Base-by-base conservation (phyloP, 2,113 vertebrate genomes). In the Mesembrinibis cayennensis region DNA sequence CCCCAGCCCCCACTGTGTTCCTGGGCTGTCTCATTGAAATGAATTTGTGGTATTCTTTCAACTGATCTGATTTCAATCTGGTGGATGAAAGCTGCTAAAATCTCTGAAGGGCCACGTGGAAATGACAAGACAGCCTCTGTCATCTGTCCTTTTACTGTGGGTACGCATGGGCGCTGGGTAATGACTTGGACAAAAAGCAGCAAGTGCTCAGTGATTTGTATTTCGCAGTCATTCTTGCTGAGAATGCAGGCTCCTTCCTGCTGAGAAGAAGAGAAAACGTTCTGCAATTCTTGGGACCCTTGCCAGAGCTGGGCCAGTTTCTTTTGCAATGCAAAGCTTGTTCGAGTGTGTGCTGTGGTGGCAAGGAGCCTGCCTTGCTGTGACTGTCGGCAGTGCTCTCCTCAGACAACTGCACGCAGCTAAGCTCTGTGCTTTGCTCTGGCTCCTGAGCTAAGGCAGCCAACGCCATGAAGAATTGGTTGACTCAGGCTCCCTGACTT, bases 381-480 rank as follows among this genome's bases (percentile, higher is more conserved):
- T 15, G 38, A 22, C 66, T 38, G 38, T 62, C 72, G 52, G 47
- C 58, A n/a, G 36, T 4, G 22, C 22, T 36, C 29, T 71, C 25
- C 65, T 66, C 11, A 29, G 66, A 10, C 47, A 47, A 27, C 44
- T 49, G 66, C 56, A 49, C 2, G 7, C 15, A 40, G 56, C 25
- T 32, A 36, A 78, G 52, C 42, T 38, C 67, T 45, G 80, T 82
- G 86, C 61, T 80, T 50, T 72, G 34, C 66, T 83, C n/a, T 36
- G 23, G 62, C 67, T 77, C 78, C 45, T n/a, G 55, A 55, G 63
- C 30, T 50, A 26, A 16, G 0, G 0, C 9, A 56, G 72, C 38
- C 77, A 67, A 59, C 1, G 3, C 32, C 44, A 4, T 9, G 32
- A 53, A 29, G 56, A 58, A 8, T 6, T 1, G 0, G 13, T 50